Evolutionary conservation across 2,797 vertebrate species (phyloP).

Genomic region (Anomalospiza imberbis): DNA sequence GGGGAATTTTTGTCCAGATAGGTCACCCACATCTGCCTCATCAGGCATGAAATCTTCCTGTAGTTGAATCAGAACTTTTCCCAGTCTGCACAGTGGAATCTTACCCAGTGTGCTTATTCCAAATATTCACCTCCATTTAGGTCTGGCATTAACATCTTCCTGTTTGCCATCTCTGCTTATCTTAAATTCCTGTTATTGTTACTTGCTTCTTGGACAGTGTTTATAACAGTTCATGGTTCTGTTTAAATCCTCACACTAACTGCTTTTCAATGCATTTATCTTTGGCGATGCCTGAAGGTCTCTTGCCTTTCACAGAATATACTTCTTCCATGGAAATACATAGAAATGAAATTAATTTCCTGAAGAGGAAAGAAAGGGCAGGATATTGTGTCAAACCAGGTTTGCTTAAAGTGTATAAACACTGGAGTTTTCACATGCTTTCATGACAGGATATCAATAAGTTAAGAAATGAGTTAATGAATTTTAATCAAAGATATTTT

Average conservation of each 20-base stretch:
- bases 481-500: background rate
- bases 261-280: background rate
- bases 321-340: background rate
- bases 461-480: background rate
- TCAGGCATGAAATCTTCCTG: background rate
- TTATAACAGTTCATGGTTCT: background rate
- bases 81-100: background rate
- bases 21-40: background rate
- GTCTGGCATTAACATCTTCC: background rate
- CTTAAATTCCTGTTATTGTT: background rate
- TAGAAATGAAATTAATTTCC: background rate
- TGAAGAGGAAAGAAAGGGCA: conserved; percentile 3
- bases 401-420: conserved; percentile 7
- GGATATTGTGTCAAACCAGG: background rate
- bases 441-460: background rate
- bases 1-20: background rate
- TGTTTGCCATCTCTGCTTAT: background rate
- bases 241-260: background rate
- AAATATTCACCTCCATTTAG: background rate
- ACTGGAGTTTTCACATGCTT: background rate
- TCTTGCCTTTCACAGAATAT: background rate
- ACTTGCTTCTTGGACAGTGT: background rate
- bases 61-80: rapidly evolving
- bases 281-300: background rate
- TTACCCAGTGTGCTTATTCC: background rate